Base-by-base conservation (phyloP, 2,797 vertebrate genomes). In the Falco rusticolus region DNA sequence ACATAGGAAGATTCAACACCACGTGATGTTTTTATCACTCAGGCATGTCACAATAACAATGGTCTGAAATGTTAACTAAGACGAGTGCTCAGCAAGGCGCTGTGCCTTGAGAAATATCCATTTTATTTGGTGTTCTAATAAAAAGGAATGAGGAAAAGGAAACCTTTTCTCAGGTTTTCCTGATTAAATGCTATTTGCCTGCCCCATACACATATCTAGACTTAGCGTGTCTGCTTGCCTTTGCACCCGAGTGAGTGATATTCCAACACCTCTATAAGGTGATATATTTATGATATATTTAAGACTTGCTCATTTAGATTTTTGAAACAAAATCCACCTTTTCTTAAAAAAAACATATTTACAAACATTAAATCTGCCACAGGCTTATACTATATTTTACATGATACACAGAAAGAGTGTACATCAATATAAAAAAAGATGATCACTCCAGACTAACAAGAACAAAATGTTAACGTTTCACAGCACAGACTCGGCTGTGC, bases 271-370 rank as follows among this genome's bases (percentile, higher is more conserved):
- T 97, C 93, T 96, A 94, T 70, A 98, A 97, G 97, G 97, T 97
- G 90, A 96, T 93, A 93, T 63, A 91, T 89, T 96, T 96, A 94
- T 59, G 97, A 97, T 98, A 98, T 98, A 97, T 94, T 97, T 98
- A 98, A 98, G 97, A 98, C 98, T 97, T 92, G 97, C 61, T 95
- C 96, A 65, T 87, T 98, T 94, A 99, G 98, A 99, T 99, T 99
- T 99, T 98, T 99, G 98, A 99, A 99, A 99, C 99, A 99, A 99
- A 99, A 99, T 99, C 99, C 98, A 99, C 97, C 98, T 98, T 98
- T 98, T 90, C 66, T 93, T 75, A 11, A 3, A 53, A 90, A 60
- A 72, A 97, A 84, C 94, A 18, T 99, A 99, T 99, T 98, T 99
- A 99, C 99, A 99, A 97, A 97, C 96, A 95, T 97, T 98, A 97